Conservation (phyloP, 30 jellyfish, hydroid and myxozoan genomes). For the Clytia hemisphaerica region DNA sequence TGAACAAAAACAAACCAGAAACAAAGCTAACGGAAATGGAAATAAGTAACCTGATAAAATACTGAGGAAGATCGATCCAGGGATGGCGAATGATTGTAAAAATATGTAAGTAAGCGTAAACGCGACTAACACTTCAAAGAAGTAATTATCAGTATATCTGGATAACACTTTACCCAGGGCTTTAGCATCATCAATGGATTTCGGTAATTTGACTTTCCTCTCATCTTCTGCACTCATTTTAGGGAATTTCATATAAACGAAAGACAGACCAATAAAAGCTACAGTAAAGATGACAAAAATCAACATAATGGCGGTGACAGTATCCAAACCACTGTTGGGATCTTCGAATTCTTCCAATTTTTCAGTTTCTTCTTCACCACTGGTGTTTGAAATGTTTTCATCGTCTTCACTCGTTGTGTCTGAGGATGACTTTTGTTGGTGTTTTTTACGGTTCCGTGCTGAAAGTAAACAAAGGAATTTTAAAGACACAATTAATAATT, state of each 20-base stretch:
- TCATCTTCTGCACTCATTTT: conserved; percentile 23
- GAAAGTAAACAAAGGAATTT: no score
- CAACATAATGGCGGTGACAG: background rate
- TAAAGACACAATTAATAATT: no score
- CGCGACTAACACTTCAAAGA: conserved; percentile 47
- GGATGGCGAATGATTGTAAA: conserved; percentile 81
- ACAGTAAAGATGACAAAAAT: conserved; percentile 20
- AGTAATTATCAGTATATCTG: conserved; percentile 63
- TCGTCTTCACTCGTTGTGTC: no score
- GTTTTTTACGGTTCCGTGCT: no score
- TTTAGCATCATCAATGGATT: conserved; percentile 67
- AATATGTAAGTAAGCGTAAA: conserved; percentile 53
- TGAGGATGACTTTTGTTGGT: no score
- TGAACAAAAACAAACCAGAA: conserved; percentile 75
- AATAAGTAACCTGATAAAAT: conserved; percentile 75
- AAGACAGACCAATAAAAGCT: conserved; percentile 26
- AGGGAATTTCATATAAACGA: conserved; percentile 16
- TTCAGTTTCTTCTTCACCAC: no score
- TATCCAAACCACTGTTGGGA: no score
- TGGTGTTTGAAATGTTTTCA: no score
- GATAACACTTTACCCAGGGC: conserved; percentile 72
- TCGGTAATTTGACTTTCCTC: conserved; percentile 61
- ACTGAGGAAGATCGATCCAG: conserved; percentile 85
- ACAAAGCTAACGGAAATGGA: conserved; percentile 79
- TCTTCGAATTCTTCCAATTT: no score